phyloP scores from a whole-genome alignment of 2,113 vertebrate genomes.

The Salvelinus sp. region DNA sequence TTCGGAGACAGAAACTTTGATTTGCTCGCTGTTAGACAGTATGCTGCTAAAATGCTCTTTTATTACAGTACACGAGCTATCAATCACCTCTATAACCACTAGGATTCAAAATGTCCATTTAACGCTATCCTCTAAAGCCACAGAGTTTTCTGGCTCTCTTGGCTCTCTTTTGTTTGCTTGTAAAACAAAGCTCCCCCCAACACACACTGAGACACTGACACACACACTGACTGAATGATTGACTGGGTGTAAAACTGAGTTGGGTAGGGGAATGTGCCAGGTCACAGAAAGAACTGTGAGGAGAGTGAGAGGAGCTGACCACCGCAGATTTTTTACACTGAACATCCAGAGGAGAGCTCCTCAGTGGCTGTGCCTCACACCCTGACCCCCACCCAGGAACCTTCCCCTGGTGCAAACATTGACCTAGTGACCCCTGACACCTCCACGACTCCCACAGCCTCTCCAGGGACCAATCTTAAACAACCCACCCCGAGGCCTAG shows the following conservation, averaged over 20 bases:
- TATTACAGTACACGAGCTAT: not conserved
- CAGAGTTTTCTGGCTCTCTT: too few species aligned
- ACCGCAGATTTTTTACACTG: conserved; percentile 20
- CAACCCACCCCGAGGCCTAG: conserved; percentile 26
- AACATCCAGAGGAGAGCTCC: conserved; percentile 38
- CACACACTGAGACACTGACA: not conserved
- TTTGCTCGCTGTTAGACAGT: not conserved
- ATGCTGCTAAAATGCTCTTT: not conserved
- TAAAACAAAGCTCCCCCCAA: not conserved
- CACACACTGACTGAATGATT: not conserved
- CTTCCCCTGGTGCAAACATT: conserved; percentile 31
- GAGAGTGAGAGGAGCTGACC: conserved; percentile 38
- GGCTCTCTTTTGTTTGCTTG: too few species aligned
- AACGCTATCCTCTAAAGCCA: too few species aligned
- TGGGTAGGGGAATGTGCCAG: not conserved
- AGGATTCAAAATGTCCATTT: not conserved
- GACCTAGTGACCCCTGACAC: conserved; percentile 66
- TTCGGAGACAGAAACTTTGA: conserved; percentile 3
- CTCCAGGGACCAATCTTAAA: conserved; percentile 49
- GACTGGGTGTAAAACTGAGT: not conserved
- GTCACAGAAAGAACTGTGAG: conserved; percentile 4
- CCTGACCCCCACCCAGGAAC: conserved; percentile 40
- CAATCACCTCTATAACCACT: not conserved
- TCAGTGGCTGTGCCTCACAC: conserved; percentile 19
- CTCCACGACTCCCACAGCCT: conserved; percentile 50